These are phyloP conservation scores for Conomelus anceps DNA, from an alignment of 2,888 invertebrate species.

Conservation along the genomic window DNA sequence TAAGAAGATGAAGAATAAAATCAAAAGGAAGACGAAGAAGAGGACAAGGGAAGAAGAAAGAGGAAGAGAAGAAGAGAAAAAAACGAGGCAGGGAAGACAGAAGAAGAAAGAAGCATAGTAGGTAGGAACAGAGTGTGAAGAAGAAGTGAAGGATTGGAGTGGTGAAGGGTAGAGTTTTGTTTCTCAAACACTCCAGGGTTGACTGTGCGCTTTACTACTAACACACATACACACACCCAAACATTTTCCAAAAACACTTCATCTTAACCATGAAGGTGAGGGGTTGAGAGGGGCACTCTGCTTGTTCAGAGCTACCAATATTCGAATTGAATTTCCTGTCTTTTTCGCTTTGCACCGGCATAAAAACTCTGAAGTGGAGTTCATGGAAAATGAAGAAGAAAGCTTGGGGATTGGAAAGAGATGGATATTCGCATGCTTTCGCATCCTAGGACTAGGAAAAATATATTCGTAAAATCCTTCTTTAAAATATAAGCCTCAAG, in stretches of 20 bases:
- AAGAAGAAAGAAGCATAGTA: too few relatives aligned
- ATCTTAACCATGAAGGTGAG: background rate
- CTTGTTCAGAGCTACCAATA: background rate
- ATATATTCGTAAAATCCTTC: too few relatives aligned
- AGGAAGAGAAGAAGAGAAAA: background rate
- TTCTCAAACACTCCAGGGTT: background rate
- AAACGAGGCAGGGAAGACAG: too few relatives aligned
- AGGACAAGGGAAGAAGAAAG: background rate
- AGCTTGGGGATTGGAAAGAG: background rate
- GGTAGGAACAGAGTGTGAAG: background rate
- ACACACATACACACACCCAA: background rate
- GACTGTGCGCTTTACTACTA: background rate
- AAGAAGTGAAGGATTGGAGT: background rate
- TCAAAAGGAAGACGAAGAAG: background rate
- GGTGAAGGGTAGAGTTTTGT: background rate
- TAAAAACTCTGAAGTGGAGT: background rate
- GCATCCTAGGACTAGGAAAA: too few relatives aligned
- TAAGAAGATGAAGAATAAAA: background rate
- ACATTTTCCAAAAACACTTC: background rate
- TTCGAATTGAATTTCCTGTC: background rate
- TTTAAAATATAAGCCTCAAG: too few relatives aligned
- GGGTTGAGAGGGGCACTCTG: background rate
- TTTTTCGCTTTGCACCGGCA: background rate
- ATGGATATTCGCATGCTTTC: too few relatives aligned
- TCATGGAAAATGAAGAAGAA: background rate